Percentiles rank a stretch among this genome's conserved stretches.
These are phyloP conservation scores for Grantiella picta DNA, from an alignment of 2,113 vertebrate genomes.

Conservation along the genomic window DNA sequence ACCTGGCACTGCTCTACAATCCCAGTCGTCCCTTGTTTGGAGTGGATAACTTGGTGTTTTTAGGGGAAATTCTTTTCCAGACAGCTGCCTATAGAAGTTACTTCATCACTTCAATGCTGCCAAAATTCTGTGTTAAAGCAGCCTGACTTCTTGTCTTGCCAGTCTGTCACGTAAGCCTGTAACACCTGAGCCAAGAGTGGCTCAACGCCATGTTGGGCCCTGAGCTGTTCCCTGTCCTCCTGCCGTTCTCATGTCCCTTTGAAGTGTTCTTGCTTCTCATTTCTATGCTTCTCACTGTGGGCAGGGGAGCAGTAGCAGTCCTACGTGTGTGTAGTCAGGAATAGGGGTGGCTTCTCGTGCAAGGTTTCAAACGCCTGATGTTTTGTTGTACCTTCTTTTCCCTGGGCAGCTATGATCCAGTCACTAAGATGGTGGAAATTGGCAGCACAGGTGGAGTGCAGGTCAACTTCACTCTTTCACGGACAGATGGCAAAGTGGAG, in stretches of 20 bases:
- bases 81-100: background rate
- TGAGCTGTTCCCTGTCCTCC: background rate
- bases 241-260: background rate
- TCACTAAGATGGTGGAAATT: conserved; percentile 80
- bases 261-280: background rate
- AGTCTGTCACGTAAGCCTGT: background rate
- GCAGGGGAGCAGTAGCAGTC: background rate
- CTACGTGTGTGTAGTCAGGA: background rate
- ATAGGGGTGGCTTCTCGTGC: background rate
- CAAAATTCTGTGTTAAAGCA: background rate
- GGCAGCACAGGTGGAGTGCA: conserved; percentile 73
- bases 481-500: conserved; percentile 65
- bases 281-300: background rate
- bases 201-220: rapidly evolving
- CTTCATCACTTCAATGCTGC: background rate
- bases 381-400: background rate
- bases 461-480: conserved; percentile 88
- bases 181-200: background rate
- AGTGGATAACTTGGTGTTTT: background rate
- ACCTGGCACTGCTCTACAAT: background rate
- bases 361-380: background rate
- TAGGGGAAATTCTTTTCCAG: background rate
- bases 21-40: background rate
- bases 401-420: conserved; percentile 79
- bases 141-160: background rate